Percentiles rank a stretch among this genome's conserved stretches.
These are phyloP conservation scores for Lamellibrachia satsuma DNA, from an alignment of 2,888 invertebrate genomes.

Conservation along the genomic window DNA sequence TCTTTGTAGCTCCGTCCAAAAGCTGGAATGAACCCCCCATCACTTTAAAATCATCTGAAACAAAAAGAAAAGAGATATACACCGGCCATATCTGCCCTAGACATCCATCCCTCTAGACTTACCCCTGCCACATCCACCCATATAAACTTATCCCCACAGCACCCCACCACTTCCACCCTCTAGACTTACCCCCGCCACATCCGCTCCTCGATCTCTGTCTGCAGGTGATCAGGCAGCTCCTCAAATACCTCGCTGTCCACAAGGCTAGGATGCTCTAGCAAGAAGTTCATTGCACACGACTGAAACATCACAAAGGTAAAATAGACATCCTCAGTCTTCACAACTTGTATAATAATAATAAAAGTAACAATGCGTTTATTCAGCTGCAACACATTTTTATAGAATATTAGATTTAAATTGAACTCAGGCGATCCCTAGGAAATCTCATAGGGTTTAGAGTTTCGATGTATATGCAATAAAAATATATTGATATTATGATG, in stretches of 20 bases:
- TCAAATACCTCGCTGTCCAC: constrained; percentile 71
- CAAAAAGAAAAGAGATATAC: not conserved
- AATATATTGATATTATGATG: no score
- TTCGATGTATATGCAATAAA: no score
- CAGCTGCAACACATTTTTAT: no score
- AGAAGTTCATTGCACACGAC: constrained; percentile 70
- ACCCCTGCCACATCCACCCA: constrained; percentile 52
- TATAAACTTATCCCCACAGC: constrained; percentile 40
- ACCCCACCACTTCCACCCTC: no score
- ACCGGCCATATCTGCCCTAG: constrained; percentile 56
- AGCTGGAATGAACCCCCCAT: no score
- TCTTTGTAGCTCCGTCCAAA: no score
- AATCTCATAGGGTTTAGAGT: no score
- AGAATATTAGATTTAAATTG: no score
- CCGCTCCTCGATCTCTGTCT: constrained; percentile 71
- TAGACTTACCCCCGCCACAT: not conserved
- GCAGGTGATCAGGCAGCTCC: constrained; percentile 71
- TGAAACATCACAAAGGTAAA: constrained; percentile 52
- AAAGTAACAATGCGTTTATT: not conserved
- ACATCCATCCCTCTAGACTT: not conserved
- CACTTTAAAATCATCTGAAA: no score
- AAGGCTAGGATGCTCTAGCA: constrained; percentile 70
- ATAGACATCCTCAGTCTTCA: not conserved
- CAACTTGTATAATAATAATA: not conserved
- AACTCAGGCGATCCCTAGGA: no score